Percentiles rank a stretch among this genome's conserved stretches.
Conservation (phyloP, 1,140 invertebrate genomes). For the Meloidogyne floridensis region DNA sequence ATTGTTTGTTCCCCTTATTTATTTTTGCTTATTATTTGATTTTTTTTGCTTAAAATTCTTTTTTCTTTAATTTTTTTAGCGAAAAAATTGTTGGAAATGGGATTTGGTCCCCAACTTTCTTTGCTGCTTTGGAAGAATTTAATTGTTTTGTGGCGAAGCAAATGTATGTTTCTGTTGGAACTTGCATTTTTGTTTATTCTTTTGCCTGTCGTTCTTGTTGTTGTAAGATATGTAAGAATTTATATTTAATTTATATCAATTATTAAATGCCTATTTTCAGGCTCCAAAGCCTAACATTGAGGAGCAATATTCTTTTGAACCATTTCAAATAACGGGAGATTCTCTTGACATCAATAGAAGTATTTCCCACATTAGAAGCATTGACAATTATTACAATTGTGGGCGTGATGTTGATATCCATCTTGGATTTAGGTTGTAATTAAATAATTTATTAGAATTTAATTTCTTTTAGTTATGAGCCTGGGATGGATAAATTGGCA, state of each 20-base stretch:
- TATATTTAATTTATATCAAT: neutral
- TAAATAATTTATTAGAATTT: neutral
- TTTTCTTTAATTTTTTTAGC: neutral
- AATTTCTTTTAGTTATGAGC: neutral
- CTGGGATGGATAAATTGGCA: neutral
- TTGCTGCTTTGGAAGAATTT: constrained; percentile 43
- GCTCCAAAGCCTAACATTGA: neutral
- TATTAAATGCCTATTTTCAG: neutral
- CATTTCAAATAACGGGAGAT: constrained; percentile 31
- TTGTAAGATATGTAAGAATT: constrained; percentile 22
- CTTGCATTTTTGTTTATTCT: constrained; percentile 31
- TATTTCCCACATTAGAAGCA: constrained; percentile 20
- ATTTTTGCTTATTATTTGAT: too few species aligned
- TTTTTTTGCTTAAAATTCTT: too few species aligned
- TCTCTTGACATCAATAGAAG: constrained; percentile 21
- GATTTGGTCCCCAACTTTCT: constrained; percentile 28
- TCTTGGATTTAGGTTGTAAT: constrained; percentile 32
- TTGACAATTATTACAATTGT: constrained; percentile 11
- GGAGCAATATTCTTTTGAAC: constrained; percentile 19
- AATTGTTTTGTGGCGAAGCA: constrained; percentile 43
- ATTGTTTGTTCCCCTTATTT: too few species aligned
- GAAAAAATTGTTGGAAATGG: constrained; percentile 12
- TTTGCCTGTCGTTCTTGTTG: constrained; percentile 39
- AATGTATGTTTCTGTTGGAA: constrained; percentile 42
- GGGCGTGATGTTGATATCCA: neutral